Base-by-base conservation (phyloP, 2,888 invertebrate genomes). In the Eubasilissa splendida region DNA sequence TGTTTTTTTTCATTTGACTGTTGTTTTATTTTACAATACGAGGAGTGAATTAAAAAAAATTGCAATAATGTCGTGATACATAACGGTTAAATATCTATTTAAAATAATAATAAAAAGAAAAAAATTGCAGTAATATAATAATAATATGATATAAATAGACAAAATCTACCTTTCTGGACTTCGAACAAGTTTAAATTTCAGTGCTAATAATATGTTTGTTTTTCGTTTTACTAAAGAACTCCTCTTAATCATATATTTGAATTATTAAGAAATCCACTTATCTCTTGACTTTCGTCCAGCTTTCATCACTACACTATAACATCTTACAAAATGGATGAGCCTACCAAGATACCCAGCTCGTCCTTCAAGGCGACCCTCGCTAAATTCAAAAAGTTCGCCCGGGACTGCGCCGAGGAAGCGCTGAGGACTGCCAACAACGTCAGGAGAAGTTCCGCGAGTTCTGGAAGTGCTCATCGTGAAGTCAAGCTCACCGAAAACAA, bases 321-420 rank as follows among this genome's bases (percentile, higher is more conserved):
- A 63, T 0, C 12, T 5, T 3, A 10, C 9, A 11, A 71, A 53
- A 74, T 74, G 74, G 59, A 52, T 42, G 74, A 74, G n/a, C 52
- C 58, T 11, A 58, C 8, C 14, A 59, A 42, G n/a, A 52, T 14
- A 4, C 11, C 33, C 3, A 11, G 14, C 60, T 12, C 31, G 3
- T 14, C 59, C 4, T 76, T 76, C 53, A 63, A 60, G 52, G 76
- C 58, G 11, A 52, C 76, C 1, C 53, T 76, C 12, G 53, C 60
- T 9, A 76, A 76, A 22, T 76, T 76, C 31, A 76, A 42, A 7
- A 60, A 63, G 33, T 76, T 76, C 7, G 59, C 63, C 54, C 53
- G 9, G 7, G 76, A 76, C 10, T 76, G 76, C 22, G 52, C 76
- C 11, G 76, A 76, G 14, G 76, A 76, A n/a, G 76, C 60, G 12